Evolutionary conservation across 2,113 vertebrate species (phyloP).

Genomic region (Microcebus jonahi): DNA sequence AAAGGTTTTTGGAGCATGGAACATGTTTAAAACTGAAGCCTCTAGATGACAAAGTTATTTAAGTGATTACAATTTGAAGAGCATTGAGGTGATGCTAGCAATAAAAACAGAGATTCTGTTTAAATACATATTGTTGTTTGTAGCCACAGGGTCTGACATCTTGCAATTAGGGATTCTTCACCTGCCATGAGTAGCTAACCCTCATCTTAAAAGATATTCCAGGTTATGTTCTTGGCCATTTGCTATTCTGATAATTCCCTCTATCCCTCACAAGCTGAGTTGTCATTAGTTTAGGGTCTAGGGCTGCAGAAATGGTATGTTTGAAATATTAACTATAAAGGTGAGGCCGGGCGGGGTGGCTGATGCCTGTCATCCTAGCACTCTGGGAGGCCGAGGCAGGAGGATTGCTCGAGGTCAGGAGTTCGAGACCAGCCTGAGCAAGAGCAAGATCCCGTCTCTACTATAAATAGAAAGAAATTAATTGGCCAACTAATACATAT

Average conservation of each 20-base stretch:
- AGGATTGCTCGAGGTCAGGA: too few relatives aligned
- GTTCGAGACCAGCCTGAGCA: too few relatives aligned
- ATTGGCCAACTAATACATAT: too few relatives aligned
- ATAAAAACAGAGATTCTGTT: neutral
- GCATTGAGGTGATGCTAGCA: neutral
- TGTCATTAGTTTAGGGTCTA: neutral
- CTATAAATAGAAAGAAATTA: too few relatives aligned
- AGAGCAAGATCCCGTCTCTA: too few relatives aligned
- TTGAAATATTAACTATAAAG: neutral
- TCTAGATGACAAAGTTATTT: slow-evolving; percentile 5
- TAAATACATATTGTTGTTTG: neutral
- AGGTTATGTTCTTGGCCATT: neutral
- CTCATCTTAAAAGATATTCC: neutral
- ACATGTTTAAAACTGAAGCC: slow-evolving; percentile 44
- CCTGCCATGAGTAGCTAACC: neutral
- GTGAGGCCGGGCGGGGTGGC: too few relatives aligned
- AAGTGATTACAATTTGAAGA: neutral
- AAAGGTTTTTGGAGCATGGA: neutral
- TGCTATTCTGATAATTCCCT: neutral
- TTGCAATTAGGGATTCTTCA: neutral
- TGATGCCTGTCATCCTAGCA: too few relatives aligned
- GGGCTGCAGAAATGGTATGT: neutral
- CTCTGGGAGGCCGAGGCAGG: too few relatives aligned
- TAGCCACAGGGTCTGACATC: neutral
- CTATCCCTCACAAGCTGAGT: neutral